Conservation (phyloP, 2,888 invertebrate genomes). For the Drosophila kuntzei region DNA sequence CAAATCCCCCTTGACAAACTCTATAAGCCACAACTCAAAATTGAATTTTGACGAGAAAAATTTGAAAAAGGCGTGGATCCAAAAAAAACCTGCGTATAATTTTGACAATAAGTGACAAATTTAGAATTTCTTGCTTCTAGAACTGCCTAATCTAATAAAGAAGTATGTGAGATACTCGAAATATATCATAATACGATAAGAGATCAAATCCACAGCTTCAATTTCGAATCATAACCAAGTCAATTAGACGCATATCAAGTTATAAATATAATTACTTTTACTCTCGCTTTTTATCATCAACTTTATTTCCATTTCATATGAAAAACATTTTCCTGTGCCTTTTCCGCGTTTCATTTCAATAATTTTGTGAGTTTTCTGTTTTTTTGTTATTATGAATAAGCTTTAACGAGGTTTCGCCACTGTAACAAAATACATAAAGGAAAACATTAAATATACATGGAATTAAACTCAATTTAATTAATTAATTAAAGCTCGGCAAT, state of each 20-base stretch:
- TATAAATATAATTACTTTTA: conserved; percentile 19
- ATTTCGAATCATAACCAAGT: conserved; percentile 52
- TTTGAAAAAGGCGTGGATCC: conserved; percentile 17
- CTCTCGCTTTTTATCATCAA: conserved; percentile 24
- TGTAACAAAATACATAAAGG: conserved; percentile 41
- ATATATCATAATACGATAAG: conserved; percentile 29
- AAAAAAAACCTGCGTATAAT: conserved; percentile 67
- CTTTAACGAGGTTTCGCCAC: conserved; percentile 83
- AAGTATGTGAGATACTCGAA: conserved; percentile 29
- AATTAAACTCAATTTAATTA: conserved; percentile 22
- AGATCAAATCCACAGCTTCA: conserved; percentile 59
- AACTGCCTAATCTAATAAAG: conserved; percentile 33
- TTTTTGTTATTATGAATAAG: conserved; percentile 55
- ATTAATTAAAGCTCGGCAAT: conserved; percentile 25
- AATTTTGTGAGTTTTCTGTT: conserved; percentile 16
- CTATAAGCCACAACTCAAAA: conserved; percentile 60
- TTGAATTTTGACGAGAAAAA: conserved; percentile 62
- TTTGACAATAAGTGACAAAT: conserved; percentile 68
- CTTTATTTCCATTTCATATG: not conserved
- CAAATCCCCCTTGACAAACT: conserved; percentile 25
- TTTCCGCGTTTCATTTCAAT: conserved; percentile 58
- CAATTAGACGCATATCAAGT: conserved; percentile 76
- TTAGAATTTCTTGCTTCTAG: conserved; percentile 61
- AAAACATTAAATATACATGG: conserved; percentile 31
- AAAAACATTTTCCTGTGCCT: conserved; percentile 75